Conservation (phyloP, 2,888 invertebrate genomes). For the Cosmia pyralina region DNA sequence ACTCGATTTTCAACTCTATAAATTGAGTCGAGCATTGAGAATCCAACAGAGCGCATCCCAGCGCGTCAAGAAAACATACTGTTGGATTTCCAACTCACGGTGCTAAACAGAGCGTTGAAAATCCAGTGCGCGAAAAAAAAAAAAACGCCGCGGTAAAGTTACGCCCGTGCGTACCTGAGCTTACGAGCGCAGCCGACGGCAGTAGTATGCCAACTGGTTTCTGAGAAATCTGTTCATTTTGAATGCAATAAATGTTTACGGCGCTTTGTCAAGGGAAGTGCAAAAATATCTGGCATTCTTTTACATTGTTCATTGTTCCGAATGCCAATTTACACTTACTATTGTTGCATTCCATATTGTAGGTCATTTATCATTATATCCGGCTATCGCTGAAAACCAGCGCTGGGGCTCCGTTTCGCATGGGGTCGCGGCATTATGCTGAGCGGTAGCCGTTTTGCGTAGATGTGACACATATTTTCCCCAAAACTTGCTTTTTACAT, state of each 20-base stretch:
- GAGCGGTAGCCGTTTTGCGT: too few relatives aligned
- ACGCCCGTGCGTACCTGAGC: background rate
- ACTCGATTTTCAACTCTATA: background rate
- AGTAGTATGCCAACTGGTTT: constrained; percentile 46
- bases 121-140: background rate
- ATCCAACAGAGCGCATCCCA: background rate
- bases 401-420: too few relatives aligned
- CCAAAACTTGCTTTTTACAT: too few relatives aligned
- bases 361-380: constrained; percentile 39
- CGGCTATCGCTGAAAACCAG: too few relatives aligned
- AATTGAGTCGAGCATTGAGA: background rate
- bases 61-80: background rate
- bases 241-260: constrained; percentile 68
- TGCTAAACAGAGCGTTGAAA: background rate
- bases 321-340: constrained; percentile 55
- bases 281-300: constrained; percentile 66
- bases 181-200: constrained; percentile 31
- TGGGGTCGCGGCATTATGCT: too few relatives aligned
- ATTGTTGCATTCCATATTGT: constrained; percentile 41
- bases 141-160: background rate
- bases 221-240: constrained; percentile 57
- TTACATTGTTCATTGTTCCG: constrained; percentile 66
- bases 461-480: too few relatives aligned
- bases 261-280: constrained; percentile 64
- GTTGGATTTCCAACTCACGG: background rate